Evolutionary conservation across 1,140 invertebrate genomes (phyloP), one percentile per base, ranked within the genome.

Genomic region (Cotesia vestalis): DNA sequence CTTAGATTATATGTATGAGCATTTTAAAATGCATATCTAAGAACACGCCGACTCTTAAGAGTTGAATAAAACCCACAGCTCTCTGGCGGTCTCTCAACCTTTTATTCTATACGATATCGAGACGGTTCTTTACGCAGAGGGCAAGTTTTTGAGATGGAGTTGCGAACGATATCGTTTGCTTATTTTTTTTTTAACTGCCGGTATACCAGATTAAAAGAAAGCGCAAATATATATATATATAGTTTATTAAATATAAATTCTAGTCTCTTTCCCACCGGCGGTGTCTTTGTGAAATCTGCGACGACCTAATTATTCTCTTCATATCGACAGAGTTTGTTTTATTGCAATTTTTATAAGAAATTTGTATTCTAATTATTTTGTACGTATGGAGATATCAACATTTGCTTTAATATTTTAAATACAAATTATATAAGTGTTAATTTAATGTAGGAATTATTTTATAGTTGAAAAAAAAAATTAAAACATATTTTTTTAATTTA

Each of bases 101-200:
- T 61, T 60, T 70, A 62, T 63, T 27, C 40, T 36, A 34, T 14
- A 34, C 40, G 40, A 70, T 63, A 70, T 70, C 57, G 60, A 70
- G 27, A 70, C 57, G 55, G 38, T 12, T 52, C 3, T 20, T 38
- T 11, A 38, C 34, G 60, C 35, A 36, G 34, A 35, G 34, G 36
- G 60, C 36, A 62, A 38, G 35, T 38, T 62, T 62, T 12, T 27
- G 60, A 35, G 11, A 38, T 62, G 34, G 60, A 62, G 60, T 38
- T 62, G 60, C 36, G 34, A 36, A 12, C 60, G 27, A 62, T 38
- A 62, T 36, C 35, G 6, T 62, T n/a, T 27, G 1, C 1, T 27
- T 27, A 0, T 9, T 62, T 36, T 27, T 27, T 62, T 38, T 59
- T 46, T 46, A 46, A 46, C 40, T 46, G 5, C 40, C 40, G 20